Base-by-base conservation (phyloP, 2,797 vertebrate genomes). In the Coranthus polyacanthus region DNA sequence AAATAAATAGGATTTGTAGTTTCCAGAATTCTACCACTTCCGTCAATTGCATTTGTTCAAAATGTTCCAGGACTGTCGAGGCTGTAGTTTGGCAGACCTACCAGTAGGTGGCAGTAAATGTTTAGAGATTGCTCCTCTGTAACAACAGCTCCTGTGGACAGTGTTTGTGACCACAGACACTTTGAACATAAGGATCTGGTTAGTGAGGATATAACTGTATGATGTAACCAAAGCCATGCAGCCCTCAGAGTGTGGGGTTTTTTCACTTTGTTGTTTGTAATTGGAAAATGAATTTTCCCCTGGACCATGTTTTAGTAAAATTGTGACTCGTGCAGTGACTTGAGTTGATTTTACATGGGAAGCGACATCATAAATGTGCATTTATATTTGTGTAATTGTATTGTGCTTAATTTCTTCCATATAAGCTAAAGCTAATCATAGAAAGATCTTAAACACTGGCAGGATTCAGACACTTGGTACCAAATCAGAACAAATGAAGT, bases 71-170 rank as follows among this genome's bases (percentile, higher is more conserved):
- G 29, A 8, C 29, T 32, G 29, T 32, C 10, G 29, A 32, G 16
- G 4, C 3, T 64, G 67, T 11, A 66, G 54, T 78, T 82, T 17
- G n/a, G 2, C 4, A 6, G 1, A 41, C 7, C 6, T 0, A 2
- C 72, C 92, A 84, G 67, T 60, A 84, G 86, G 64, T 72, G 87
- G 68, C 78, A 75, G 73, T 54, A 70, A 62, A 68, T 8, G 63
- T 34, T 72, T 56, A 56, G 58, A 15, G 42, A 63, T 72, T 0
- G 12, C 9, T 50, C 6, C 12, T 0, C 20, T 4, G 13, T 21
- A 41, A 2, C 4, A 0, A 0, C 44, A 9, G 37, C 53, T 41
- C 18, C 44, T 60, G 63, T 46, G 58, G 39, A 3, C n/a, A 11
- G 58, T 32, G 68, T 21, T 37, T 60, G 42, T 64, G 72, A 78